Conservation (phyloP, 2,888 invertebrate genomes). For the Dicyrtoma fusca region DNA sequence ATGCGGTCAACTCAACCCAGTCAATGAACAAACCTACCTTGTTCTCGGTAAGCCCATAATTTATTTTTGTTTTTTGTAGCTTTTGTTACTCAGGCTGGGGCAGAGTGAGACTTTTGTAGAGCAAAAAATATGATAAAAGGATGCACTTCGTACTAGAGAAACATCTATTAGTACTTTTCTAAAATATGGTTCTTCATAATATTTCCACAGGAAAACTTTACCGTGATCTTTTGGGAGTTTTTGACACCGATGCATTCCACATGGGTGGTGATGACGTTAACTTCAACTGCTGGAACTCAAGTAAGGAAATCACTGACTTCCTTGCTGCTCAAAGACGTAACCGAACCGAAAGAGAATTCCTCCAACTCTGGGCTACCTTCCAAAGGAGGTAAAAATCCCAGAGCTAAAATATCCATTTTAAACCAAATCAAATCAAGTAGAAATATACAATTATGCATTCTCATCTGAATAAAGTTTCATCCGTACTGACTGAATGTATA, state of each 20-base stretch:
- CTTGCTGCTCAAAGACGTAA: slow-evolving; percentile 65
- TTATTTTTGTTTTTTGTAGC: too few species aligned
- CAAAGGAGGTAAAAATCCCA: slow-evolving; percentile 65
- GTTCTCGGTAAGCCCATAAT: slow-evolving; percentile 70
- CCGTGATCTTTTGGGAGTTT: slow-evolving; percentile 73
- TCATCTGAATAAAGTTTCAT: not conserved
- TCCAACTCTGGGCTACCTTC: slow-evolving; percentile 75
- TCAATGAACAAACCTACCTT: slow-evolving; percentile 69
- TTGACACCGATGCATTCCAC: slow-evolving; percentile 77
- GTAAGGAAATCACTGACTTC: slow-evolving; percentile 65
- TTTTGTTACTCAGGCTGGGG: too few species aligned
- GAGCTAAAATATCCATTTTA: not conserved
- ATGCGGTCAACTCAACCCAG: slow-evolving; percentile 58
- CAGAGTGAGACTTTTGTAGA: too few species aligned
- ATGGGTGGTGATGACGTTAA: slow-evolving; percentile 81
- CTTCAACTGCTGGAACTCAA: slow-evolving; percentile 79
- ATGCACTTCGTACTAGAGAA: too few species aligned
- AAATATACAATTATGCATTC: not conserved
- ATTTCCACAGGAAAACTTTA: slow-evolving; percentile 65
- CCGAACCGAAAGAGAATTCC: slow-evolving; percentile 65
- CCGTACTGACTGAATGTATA: not conserved
- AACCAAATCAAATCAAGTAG: not conserved
- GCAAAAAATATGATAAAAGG: too few species aligned
- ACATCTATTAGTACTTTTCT: too few species aligned
- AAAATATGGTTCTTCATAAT: too few species aligned